Base-by-base conservation (phyloP, 2,888 invertebrate species). In the Hirtodrosophila trivittata region DNA sequence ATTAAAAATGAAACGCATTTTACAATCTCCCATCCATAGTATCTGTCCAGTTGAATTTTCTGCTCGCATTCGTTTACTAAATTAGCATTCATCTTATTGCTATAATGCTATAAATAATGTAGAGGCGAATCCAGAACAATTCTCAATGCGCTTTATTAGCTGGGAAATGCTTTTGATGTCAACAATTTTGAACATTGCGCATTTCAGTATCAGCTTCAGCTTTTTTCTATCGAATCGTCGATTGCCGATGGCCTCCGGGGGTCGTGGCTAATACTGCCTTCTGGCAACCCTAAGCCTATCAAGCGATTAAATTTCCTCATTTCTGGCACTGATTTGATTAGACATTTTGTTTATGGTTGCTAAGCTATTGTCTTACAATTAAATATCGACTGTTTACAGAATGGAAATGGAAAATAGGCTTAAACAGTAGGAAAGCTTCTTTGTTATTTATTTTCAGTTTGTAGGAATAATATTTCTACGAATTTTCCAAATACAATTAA, bases 91-190 rank as follows among this genome's bases (percentile, higher is more conserved):
- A 66, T 66, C 75, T 74, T 85, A 77, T 82, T 81, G 82, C 77
- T 63, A 65, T 68, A 81, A 86, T 80, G 70, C 66, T 65, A 68
- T 71, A 70, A 72, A 81, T 84, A 82, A 60, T 72, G 67, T 5
- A 21, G 35, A 26, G 26, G 13, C 37, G 9, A 25, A 45, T 38
- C n/a, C 39, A 21, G 21, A 42, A 73, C 66, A 75, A 66, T 68
- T 63, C 54, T 43, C 51, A 66, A 78, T 75, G 69, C 62, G 60
- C 68, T 74, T 86, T 81, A 86, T 87, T 84, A 86, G 67, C 77
- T 75, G 71, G 82, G 58, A 86, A 87, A 84, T 86, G 77, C 77
- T 77, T 87, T 85, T 85, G 84, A 85, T 87, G 85, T 87, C 58
- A 46, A 56, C 63, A 63, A 68, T 68, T 81, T 58, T 54, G 5